Base-by-base conservation (phyloP, 2,888 invertebrate genomes). In the Cantharis lateralis region DNA sequence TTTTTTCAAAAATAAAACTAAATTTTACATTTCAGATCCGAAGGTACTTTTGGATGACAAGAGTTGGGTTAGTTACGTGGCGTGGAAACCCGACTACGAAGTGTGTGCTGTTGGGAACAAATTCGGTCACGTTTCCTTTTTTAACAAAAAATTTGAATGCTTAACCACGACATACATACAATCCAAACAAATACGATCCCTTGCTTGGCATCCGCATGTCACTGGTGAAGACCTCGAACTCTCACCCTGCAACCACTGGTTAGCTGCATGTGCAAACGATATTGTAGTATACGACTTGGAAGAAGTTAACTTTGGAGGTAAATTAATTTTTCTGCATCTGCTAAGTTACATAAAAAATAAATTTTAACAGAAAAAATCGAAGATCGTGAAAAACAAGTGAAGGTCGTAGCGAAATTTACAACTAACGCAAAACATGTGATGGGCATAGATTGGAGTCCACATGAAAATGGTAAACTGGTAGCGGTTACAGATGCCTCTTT, bases 141-240 rank as follows among this genome's bases (percentile, higher is more conserved):
- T 83, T 26, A 77, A 81, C 10, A 75, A 77, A 3, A 79, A 84
- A 71, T 79, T 86, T 48, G 78, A 82, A 62, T 77, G 83, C 4
- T 13, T 84, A 32, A 80, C 78, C 77, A 88, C 88, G 4, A 86
- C 92, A 3, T 89, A 89, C 75, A 85, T 89, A 3, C 89, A 88
- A 84, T 91, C 92, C 70, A 94, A 93, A 88, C 86, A 91, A 74
- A 90, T 95, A 24, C 92, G 93, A 83, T 89, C 90, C 73, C 85
- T 94, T 1, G 89, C 88, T 5, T 96, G 95, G 95, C 95, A 96
- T 87, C 95, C 95, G 0, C 88, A 90, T 70, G 91, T 91, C 79
- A 93, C 92, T 0, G 90, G 91, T 0, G 88, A 88, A 20, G 91
- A 92, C 62, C 86, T 87, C 13, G 89, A 88, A 24, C 87, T 89